Evolutionary conservation across 2,113 vertebrate genomes (phyloP).

Genomic region (Microcebus lehilahytsara): DNA sequence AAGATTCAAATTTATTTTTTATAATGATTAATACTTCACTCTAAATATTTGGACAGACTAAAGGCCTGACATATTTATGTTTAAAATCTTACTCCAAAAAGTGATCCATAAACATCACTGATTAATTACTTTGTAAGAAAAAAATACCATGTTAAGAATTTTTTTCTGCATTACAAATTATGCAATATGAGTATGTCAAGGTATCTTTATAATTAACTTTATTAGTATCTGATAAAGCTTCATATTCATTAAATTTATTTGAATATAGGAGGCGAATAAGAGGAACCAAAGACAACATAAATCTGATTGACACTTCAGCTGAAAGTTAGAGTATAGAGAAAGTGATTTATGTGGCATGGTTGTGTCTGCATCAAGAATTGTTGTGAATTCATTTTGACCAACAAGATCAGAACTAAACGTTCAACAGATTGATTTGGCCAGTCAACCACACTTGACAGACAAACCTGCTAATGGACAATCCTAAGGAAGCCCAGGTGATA

Average conservation of each 20-base stretch:
- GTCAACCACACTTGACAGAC: not conserved
- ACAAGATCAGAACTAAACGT: not conserved
- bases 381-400: not conserved
- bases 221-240: not conserved
- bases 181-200: not conserved
- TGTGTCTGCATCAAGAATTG: not conserved
- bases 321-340: not conserved
- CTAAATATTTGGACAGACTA: not conserved
- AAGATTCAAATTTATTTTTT: not conserved
- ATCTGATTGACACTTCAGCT: not conserved
- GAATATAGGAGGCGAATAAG: not conserved
- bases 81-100: not conserved
- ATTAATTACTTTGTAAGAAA: slow-evolving; percentile 19
- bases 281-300: not conserved
- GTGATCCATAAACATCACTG: not conserved
- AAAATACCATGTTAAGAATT: not conserved
- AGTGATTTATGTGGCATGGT: not conserved
- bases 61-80: not conserved
- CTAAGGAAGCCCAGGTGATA: not conserved
- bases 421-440: not conserved
- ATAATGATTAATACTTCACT: not conserved
- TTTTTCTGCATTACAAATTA: not conserved
- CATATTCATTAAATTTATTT: not conserved
- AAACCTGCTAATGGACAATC: not conserved
- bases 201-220: not conserved